phyloP scores from a whole-genome alignment of 2,113 vertebrate genomes.

The Dipodomys merriami region DNA sequence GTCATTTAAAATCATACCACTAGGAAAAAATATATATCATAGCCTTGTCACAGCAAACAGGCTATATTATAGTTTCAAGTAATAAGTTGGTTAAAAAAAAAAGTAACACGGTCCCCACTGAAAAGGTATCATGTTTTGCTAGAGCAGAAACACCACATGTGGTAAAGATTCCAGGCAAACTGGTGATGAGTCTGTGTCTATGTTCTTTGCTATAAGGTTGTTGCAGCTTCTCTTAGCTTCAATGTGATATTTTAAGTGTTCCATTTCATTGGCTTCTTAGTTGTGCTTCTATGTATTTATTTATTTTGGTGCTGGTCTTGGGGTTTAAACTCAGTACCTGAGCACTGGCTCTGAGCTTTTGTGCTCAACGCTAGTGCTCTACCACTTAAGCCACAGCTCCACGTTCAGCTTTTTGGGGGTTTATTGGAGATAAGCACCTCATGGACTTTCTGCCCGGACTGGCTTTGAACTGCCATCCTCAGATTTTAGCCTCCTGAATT shows the following conservation, averaged over 20 bases:
- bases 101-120: constrained; percentile 48
- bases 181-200: neutral
- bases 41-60: constrained; percentile 52
- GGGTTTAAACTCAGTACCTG: too few relatives aligned
- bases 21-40: constrained; percentile 75
- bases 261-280: neutral
- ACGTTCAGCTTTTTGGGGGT: too few relatives aligned
- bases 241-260: constrained; percentile 30
- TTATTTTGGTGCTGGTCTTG: too few relatives aligned
- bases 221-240: neutral
- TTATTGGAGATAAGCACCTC: too few relatives aligned
- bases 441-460: too few relatives aligned
- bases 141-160: neutral
- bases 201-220: neutral
- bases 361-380: too few relatives aligned
- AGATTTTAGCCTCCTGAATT: too few relatives aligned
- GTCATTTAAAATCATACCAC: constrained; percentile 65
- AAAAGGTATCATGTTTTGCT: constrained; percentile 33
- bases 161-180: constrained; percentile 4
- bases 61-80: neutral
- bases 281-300: neutral
- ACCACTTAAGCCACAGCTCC: too few relatives aligned
- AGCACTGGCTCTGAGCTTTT: too few relatives aligned
- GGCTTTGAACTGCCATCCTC: too few relatives aligned
- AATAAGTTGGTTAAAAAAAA: neutral